Evolutionary conservation across 1,140 invertebrate species (phyloP).

Genomic region (Bombus superbus): DNA sequence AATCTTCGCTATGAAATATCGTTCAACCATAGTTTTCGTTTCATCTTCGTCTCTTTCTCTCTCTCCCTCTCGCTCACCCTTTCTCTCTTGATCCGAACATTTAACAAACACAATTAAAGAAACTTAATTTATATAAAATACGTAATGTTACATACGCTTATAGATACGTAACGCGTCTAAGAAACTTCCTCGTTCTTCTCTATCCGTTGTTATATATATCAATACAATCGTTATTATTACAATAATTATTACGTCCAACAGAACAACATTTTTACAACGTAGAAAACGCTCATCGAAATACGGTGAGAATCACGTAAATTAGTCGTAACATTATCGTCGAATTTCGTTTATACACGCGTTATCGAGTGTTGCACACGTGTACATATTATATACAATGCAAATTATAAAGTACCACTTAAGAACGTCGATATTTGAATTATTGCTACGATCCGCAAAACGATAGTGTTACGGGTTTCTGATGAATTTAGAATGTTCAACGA

Average conservation of each 20-base stretch:
- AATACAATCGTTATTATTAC: slow-evolving; percentile 38
- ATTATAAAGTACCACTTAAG: slow-evolving; percentile 35
- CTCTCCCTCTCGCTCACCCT: neutral
- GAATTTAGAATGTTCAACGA: neutral
- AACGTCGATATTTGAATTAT: slow-evolving; percentile 30
- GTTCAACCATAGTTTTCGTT: slow-evolving; percentile 16
- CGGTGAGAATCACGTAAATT: slow-evolving; percentile 19
- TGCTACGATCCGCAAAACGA: slow-evolving; percentile 28
- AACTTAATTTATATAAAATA: slow-evolving; percentile 48
- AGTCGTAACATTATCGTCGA: slow-evolving; percentile 21
- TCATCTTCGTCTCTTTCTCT: neutral
- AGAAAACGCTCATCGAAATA: slow-evolving; percentile 25
- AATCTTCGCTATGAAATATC: slow-evolving; percentile 1
- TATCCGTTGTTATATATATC: neutral
- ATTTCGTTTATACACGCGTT: slow-evolving; percentile 28
- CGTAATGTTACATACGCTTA: slow-evolving; percentile 25
- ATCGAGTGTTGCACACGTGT: slow-evolving; percentile 15
- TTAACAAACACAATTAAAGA: slow-evolving; percentile 44
- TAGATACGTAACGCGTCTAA: slow-evolving; percentile 32
- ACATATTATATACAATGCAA: slow-evolving; percentile 40
- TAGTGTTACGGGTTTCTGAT: neutral
- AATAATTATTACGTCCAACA: slow-evolving; percentile 28
- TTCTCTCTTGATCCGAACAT: slow-evolving; percentile 8
- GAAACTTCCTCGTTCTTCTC: slow-evolving; percentile 8
- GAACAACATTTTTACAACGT: slow-evolving; percentile 49